Evolutionary conservation across 2,113 vertebrate genomes (phyloP).

Genomic region (Butorides virescens): DNA sequence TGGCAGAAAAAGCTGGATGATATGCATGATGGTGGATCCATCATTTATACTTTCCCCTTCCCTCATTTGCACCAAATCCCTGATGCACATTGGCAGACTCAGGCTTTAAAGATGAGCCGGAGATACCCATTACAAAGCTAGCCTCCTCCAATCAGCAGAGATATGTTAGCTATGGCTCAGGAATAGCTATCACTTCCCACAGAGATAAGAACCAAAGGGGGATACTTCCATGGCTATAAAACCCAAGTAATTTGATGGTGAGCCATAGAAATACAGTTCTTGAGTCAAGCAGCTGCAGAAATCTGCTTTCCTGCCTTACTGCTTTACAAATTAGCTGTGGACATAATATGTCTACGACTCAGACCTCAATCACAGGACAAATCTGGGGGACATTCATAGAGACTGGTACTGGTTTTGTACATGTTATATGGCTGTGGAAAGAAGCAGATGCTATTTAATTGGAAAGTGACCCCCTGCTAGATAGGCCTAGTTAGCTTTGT

Average conservation of each 20-base stretch:
- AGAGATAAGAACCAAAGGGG: constrained; percentile 4
- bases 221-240: not conserved
- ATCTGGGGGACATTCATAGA: not conserved
- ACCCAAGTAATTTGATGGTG: not conserved
- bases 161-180: not conserved
- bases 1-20: not conserved
- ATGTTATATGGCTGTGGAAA: not conserved
- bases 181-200: not conserved
- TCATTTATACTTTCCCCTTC: not conserved
- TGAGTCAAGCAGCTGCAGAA: constrained; percentile 23
- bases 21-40: not conserved
- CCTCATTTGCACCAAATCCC: not conserved
- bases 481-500: not conserved
- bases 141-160: not conserved
- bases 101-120: not conserved
- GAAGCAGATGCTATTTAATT: not conserved
- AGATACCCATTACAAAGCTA: not conserved
- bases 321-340: not conserved
- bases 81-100: not conserved
- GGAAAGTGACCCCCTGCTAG: not conserved
- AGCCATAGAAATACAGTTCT: not conserved
- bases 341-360: not conserved
- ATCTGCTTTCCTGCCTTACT: not conserved
- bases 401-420: not conserved
- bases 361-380: not conserved